Base-by-base conservation (phyloP, 2,113 vertebrate genomes). In the Petroica traversi region DNA sequence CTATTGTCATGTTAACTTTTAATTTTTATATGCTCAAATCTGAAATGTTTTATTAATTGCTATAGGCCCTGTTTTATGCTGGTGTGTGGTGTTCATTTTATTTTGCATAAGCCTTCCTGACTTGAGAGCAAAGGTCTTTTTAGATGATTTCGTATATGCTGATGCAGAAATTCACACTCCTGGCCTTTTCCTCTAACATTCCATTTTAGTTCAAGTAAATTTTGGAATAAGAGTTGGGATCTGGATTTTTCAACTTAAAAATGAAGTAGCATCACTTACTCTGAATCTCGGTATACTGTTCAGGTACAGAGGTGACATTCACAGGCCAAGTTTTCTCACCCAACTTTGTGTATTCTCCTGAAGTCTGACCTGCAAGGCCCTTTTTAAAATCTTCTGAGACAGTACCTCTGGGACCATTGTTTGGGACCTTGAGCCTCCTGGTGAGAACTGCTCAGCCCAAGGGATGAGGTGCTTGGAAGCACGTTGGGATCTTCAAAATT, bases 21-120 rank as follows among this genome's bases (percentile, higher is more conserved):
- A 92, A 80, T 91, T 82, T 82, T 72, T 80, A 72, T 38, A 20
- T 64, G 12, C 40, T 45, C 29, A 85, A 81, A 46, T 87, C 74
- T 76, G 66, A 45, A 63, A 95, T 91, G 66, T 89, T 96, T 96
- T 95, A 93, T 96, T 96, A 43, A 85, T 78, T 91, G 33, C 55
- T 74, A 87, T 58, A 90, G 67, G 52, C 34, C 19, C 69, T 51
- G 14, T 9, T 62, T 92, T 95, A 67, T 77, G 16, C 84, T 92
- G 66, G 69, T 59, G 71, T 80, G 9, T 58, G 85, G 22, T 38
- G 85, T 88, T 82, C 28, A 9, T 88, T 92, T 82, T 61, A 55
- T 26, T 75, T 80, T 76, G 26, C 34, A 43, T 59, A 55, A 76
- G 15, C 28, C 55, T 69, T 67, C 43, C 59, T 55, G 55, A 40